Evolutionary conservation across 2,113 vertebrate species (phyloP).

Genomic region (Daubentonia madagascariensis): DNA sequence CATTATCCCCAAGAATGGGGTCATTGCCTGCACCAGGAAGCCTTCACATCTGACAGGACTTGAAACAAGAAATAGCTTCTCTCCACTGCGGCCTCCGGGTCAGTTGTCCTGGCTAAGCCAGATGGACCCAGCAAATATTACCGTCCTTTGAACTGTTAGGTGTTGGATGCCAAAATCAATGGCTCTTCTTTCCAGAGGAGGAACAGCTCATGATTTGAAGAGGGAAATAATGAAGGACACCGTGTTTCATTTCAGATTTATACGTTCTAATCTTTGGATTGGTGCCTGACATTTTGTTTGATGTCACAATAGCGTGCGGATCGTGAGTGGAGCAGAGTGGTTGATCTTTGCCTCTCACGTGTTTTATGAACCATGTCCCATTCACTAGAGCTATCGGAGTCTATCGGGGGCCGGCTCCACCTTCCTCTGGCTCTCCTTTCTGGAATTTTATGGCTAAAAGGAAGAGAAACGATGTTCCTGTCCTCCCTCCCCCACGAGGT

Average conservation of each 20-base stretch:
- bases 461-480: not conserved
- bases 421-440: not conserved
- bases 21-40: not conserved
- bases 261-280: not conserved
- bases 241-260: not conserved
- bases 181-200: not conserved
- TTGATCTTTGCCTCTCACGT: not conserved
- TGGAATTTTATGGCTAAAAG: not conserved
- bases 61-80: not conserved
- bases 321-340: not conserved
- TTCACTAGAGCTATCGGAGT: not conserved
- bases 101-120: not conserved
- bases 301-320: rapidly evolving
- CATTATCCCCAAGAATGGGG: not conserved
- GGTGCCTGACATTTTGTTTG: not conserved
- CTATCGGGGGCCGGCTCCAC: not conserved
- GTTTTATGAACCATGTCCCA: not conserved
- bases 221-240: not conserved
- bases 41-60: not conserved
- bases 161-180: not conserved
- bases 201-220: not conserved
- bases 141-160: not conserved
- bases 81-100: not conserved
- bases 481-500: rapidly evolving
- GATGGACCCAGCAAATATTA: not conserved